Evolutionary conservation across 1,140 invertebrate genomes (phyloP), one percentile per base, ranked within the genome.

Genomic region (Ectropis grisescens): DNA sequence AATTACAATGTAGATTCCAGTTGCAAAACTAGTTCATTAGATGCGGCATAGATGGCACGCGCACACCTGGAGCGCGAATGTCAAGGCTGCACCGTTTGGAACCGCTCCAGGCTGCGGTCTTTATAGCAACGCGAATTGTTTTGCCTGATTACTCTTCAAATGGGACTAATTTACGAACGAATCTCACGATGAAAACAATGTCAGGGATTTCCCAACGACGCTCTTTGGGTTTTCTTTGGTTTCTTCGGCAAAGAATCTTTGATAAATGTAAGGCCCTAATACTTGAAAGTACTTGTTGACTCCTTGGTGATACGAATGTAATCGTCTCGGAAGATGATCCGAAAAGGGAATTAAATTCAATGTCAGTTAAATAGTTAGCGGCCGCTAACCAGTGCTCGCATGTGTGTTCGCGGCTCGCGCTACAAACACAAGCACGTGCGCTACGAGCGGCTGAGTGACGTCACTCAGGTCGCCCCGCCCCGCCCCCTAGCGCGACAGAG

Each of bases 371-470:
- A 60, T 60, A 55, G 66, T 67, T 61, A 65, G 50, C 59, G 53
- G 53, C 35, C 57, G 56, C 53, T 53, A 50, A 50, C 35, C 43
- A 42, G 25, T 33, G 46, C 50, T 65, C 57, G 58, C 64, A 65
- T 72, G 70, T 76, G 75, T 75, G 70, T 68, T 50, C 8, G 35
- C 37, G 42, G 53, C 59, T 47, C 58, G 58, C 59, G 69, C 61
- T 64, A 75, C 69, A 76, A 80, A 80, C 71, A 80, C 71, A 67
- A 68, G 68, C 75, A 80, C 75, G 75, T 79, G 75, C 71, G 69
- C 44, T 42, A 50, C 54, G 56, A 47, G 47, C 56, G 49, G 34
- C 29, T 41, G 48, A 26, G 49, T 75, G 68, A 74, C 78, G 74
- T 78, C 70, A 75, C 66, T 44, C 58, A 55, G 59, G 54, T 64